A percentile compares a stretch with the other conserved stretches of the same genome.
phyloP scores from a whole-genome alignment of 1,140 invertebrate species.

The Latrodectus geometricus region DNA sequence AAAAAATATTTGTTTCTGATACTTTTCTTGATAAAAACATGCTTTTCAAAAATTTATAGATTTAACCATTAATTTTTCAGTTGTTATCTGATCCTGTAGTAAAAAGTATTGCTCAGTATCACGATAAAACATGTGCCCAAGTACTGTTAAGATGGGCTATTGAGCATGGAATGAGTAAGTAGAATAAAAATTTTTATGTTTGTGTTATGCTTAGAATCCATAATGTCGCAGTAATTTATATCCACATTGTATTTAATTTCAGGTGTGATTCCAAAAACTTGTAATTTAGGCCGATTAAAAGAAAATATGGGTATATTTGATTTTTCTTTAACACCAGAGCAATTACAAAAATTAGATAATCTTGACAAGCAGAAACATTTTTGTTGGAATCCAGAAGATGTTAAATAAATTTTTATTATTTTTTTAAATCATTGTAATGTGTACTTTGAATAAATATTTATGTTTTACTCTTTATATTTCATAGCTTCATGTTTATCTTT shows the following conservation, averaged over 20 bases:
- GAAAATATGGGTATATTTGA: conserved; percentile 63
- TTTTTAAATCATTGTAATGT: background rate
- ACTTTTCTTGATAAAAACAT: too few species aligned
- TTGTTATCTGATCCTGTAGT: conserved; percentile 76
- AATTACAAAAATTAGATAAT: conserved; percentile 61
- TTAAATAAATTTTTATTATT: conserved; percentile 38
- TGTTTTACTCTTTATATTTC: background rate
- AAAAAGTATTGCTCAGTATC: conserved; percentile 72
- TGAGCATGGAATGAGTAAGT: conserved; percentile 75
- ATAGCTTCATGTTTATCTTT: too few species aligned
- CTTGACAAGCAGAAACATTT: conserved; percentile 61
- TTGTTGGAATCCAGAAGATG: conserved; percentile 63
- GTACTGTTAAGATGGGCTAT: conserved; percentile 78
- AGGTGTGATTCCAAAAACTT: conserved; percentile 64
- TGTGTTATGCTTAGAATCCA: background rate
- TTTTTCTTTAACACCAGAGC: conserved; percentile 58
- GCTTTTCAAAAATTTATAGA: too few species aligned
- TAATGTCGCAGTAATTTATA: background rate
- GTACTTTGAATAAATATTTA: conserved; percentile 19
- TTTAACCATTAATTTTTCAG: conserved; percentile 4
- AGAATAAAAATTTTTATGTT: background rate
- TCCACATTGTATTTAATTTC: background rate
- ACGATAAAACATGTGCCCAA: conserved; percentile 76
- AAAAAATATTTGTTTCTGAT: too few species aligned
- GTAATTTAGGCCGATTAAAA: conserved; percentile 53